phyloP scores from a whole-genome alignment of 1,140 invertebrate species.

The Drosophila miranda region DNA sequence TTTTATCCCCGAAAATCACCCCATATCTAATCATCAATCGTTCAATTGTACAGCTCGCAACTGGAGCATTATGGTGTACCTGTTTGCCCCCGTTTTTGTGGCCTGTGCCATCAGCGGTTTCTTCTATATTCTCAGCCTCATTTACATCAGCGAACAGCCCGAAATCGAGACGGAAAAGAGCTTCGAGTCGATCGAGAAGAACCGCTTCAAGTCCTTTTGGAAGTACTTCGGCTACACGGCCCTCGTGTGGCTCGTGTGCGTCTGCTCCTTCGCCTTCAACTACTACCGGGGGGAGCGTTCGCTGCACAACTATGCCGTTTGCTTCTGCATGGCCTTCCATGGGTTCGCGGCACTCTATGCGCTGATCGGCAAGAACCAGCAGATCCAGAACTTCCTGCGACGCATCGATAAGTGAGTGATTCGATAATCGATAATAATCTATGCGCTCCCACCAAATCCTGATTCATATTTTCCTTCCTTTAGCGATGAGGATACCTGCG shows the following conservation, averaged over 20 bases:
- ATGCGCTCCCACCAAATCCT: not conserved
- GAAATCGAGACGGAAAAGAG: constrained; percentile 54
- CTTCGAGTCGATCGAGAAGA: constrained; percentile 60
- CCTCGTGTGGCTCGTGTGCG: constrained; percentile 62
- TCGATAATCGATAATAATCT: not conserved
- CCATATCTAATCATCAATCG: no score
- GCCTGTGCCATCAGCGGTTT: constrained; percentile 63
- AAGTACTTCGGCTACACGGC: constrained; percentile 72
- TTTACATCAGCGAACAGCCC: constrained; percentile 58
- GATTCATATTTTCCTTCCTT: not conserved
- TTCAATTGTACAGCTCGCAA: constrained; percentile 53
- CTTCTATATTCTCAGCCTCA: constrained; percentile 71
- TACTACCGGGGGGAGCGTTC: constrained; percentile 66
- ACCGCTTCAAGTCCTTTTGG: constrained; percentile 75
- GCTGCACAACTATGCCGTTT: constrained; percentile 74
- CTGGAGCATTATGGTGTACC: constrained; percentile 72
- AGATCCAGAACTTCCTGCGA: constrained; percentile 69
- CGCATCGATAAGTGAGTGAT: constrained; percentile 69
- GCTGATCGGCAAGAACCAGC: constrained; percentile 70
- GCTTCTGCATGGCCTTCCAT: constrained; percentile 67
- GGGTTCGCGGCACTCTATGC: constrained; percentile 75
- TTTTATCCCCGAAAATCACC: not conserved
- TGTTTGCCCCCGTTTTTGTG: constrained; percentile 68
- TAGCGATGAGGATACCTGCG: constrained; percentile 69
- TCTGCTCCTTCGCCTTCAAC: constrained; percentile 70